Percentiles rank a stretch among this genome's conserved stretches.
Evolutionary conservation across 2,113 vertebrate genomes (phyloP).

Genomic region (Capreolus pygargus): DNA sequence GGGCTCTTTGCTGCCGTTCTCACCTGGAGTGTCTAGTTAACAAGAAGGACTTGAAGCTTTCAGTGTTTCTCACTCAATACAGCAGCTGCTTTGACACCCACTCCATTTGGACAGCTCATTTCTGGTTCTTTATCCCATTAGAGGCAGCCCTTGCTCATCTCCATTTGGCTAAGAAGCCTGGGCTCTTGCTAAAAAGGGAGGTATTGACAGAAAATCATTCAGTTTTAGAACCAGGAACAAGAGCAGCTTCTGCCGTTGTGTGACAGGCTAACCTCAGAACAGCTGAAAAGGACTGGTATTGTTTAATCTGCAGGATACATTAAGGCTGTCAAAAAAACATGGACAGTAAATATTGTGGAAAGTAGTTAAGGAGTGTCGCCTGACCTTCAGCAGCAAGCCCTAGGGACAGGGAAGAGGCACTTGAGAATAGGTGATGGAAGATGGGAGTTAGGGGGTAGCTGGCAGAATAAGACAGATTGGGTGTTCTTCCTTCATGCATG

Average conservation of each 20-base stretch:
- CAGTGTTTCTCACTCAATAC: slow-evolving; percentile 90
- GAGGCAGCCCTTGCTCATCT: slow-evolving; percentile 82
- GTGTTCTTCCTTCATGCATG: background rate
- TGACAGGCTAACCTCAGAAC: background rate
- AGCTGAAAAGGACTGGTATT: background rate
- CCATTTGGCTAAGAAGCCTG: slow-evolving; percentile 90
- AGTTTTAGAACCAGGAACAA: slow-evolving; percentile 77
- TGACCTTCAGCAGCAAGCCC: background rate
- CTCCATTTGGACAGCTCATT: slow-evolving; percentile 87
- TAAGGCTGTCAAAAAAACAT: background rate
- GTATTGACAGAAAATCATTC: slow-evolving; percentile 86
- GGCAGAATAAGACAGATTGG: background rate
- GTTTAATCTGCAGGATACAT: background rate
- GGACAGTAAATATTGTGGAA: background rate
- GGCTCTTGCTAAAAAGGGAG: slow-evolving; percentile 81
- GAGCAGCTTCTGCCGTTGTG: slow-evolving; percentile 64
- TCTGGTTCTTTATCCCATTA: slow-evolving; percentile 80
- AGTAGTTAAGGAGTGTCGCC: background rate
- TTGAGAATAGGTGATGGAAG: background rate
- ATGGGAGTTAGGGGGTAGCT: background rate
- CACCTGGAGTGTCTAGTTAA: slow-evolving; percentile 81
- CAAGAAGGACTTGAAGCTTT: slow-evolving; percentile 80
- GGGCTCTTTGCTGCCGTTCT: slow-evolving; percentile 74
- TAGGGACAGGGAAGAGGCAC: background rate
- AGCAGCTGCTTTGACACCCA: slow-evolving; percentile 82